Conservation (phyloP, 2,113 vertebrate genomes). For the Thalassarche chlororhynchos region DNA sequence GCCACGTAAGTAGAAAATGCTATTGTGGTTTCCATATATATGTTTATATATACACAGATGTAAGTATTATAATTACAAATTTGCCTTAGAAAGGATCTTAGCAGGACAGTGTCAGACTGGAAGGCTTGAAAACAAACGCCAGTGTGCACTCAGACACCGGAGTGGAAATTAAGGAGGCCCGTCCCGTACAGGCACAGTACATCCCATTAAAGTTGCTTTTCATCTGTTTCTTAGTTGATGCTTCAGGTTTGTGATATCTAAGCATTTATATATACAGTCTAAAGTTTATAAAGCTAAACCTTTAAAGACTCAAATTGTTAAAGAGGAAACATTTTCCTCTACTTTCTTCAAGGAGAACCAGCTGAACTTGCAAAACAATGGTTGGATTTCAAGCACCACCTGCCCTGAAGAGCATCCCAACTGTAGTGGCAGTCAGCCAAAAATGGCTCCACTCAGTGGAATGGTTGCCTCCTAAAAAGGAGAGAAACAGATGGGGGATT, state of each 20-base stretch:
- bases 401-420: slow-evolving; percentile 59
- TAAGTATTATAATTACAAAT: neutral
- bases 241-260: neutral
- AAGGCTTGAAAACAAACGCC: neutral
- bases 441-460: slow-evolving; percentile 32
- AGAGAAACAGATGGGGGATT: slow-evolving; percentile 53
- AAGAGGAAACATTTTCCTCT: neutral
- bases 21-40: neutral
- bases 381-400: slow-evolving; percentile 31
- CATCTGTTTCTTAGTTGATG: neutral
- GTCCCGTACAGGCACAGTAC: neutral
- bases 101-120: neutral
- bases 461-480: slow-evolving; percentile 35
- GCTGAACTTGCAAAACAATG: slow-evolving; percentile 36
- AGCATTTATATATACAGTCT: neutral
- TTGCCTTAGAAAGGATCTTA: neutral
- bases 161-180: neutral
- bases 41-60: neutral
- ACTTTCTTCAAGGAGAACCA: slow-evolving; percentile 27
- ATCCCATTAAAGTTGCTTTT: neutral
- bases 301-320: neutral
- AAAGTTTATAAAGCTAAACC: neutral
- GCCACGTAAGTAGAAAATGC: neutral
- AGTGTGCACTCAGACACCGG: neutral
- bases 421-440: slow-evolving; percentile 42